Evolutionary conservation across 2,113 vertebrate species (phyloP).

Genomic region (Pogonocichla stellata): DNA sequence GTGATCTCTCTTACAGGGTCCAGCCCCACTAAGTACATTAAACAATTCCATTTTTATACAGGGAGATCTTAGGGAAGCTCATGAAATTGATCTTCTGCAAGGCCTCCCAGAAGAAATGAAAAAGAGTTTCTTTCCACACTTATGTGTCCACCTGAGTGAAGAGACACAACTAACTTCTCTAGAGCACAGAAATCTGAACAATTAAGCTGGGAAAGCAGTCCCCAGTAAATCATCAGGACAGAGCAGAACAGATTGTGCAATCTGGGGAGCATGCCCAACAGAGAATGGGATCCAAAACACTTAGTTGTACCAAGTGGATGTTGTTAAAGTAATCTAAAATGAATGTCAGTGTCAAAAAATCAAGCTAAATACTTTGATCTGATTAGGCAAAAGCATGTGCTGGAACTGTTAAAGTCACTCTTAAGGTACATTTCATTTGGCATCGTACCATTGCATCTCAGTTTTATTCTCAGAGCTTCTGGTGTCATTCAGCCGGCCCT

Average conservation of each 20-base stretch:
- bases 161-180: not conserved
- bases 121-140: not conserved
- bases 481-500: not conserved
- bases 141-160: not conserved
- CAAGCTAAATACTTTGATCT: not conserved
- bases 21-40: not conserved
- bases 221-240: not conserved
- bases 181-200: not conserved
- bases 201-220: rapidly evolving
- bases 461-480: not conserved
- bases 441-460: not conserved
- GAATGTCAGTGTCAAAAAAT: not conserved
- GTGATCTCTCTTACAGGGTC: not conserved
- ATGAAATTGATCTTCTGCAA: not conserved
- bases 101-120: not conserved
- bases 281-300: not conserved
- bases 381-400: not conserved
- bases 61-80: not conserved
- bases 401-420: not conserved
- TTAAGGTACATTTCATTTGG: not conserved
- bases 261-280: not conserved
- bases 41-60: not conserved
- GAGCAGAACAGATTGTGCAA: not conserved
- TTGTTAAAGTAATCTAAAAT: not conserved
- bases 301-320: not conserved